Evolutionary conservation across 2,113 vertebrate genomes (phyloP), one percentile per base, ranked within the genome.

Genomic region (Phodopus roborovskii): DNA sequence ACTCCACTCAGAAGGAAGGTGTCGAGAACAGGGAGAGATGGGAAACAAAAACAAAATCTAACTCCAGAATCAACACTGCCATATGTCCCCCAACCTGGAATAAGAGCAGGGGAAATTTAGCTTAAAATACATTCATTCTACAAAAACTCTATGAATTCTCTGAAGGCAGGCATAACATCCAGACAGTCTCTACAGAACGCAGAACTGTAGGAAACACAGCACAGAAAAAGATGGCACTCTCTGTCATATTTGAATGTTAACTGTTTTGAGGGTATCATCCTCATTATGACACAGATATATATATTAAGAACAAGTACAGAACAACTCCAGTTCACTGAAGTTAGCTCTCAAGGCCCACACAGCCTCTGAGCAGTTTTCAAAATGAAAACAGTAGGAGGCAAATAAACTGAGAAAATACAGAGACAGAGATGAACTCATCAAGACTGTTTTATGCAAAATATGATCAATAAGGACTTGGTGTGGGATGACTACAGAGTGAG

Each of bases 1-100:
- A 89, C 79, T 96, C 56, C 11, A 53, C 70, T 88, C 42, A 83
- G 88, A 92, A 92, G 74, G 90, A 92, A 68, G 92, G 64, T 71
- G 66, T 95, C 95, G 95, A 90, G 85, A 95, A 30, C 4, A 94
- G 71, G 48, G 88, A 92, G 79, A 96, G 81, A 94, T 0, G 62
- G 86, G 81, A 97, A 95, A 96, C 92, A 94, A 92, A 96, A 95
- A 85, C 85, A 83, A 90, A 94, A 96, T 64, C n/a, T 89, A 71
- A 36, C 53, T 93, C 86, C 2, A 19, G 91, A 96, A 75, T 50
- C 62, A 86, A 75, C 17, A 53, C 42, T 91, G 81, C 92, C 96
- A 60, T 95, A 85, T 96, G 94, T 92, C 77, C 75, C 75, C 85
- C 92, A 92, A 92, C 60, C 66, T 97, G 95, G 94, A 94, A 91